phyloP scores from a whole-genome alignment of 2,113 vertebrate species.

The Microcebus tavaratra region DNA sequence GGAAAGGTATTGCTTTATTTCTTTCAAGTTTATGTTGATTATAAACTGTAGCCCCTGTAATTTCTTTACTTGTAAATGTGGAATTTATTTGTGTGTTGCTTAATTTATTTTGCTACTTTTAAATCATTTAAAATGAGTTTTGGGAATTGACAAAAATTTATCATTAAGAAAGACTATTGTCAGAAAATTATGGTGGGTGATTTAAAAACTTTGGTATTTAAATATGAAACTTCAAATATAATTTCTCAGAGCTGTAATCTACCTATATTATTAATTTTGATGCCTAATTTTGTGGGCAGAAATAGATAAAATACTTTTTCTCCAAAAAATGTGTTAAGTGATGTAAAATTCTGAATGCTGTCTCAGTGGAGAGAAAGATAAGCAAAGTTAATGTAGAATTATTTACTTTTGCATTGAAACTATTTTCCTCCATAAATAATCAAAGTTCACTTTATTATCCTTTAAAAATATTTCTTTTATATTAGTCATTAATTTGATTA shows the following conservation, averaged over 20 bases:
- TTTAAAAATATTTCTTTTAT: constrained; percentile 52
- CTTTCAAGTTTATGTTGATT: constrained; percentile 58
- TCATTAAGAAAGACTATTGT: constrained; percentile 63
- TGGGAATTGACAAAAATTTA: constrained; percentile 64
- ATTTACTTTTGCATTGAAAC: constrained; percentile 38
- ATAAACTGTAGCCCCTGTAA: background rate
- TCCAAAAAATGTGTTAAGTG: background rate
- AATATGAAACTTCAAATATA: constrained; percentile 75
- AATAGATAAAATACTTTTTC: background rate
- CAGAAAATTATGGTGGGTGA: constrained; percentile 62
- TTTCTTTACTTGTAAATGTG: constrained; percentile 63
- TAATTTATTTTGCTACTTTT: constrained; percentile 73
- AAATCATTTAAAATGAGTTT: constrained; percentile 68
- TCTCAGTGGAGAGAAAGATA: constrained; percentile 5
- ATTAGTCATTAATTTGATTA: constrained; percentile 39
- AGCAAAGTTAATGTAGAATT: constrained; percentile 11
- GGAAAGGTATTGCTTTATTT: constrained; percentile 61
- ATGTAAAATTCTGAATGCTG: background rate
- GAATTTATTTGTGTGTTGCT: constrained; percentile 70
- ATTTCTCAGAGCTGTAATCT: constrained; percentile 58
- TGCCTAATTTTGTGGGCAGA: background rate
- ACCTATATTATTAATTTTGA: background rate
- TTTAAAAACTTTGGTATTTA: constrained; percentile 70
- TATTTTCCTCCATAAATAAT: constrained; percentile 43
- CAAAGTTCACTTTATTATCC: constrained; percentile 52